Conservation (phyloP, 2,113 vertebrate genomes). For the Natator depressus region DNA sequence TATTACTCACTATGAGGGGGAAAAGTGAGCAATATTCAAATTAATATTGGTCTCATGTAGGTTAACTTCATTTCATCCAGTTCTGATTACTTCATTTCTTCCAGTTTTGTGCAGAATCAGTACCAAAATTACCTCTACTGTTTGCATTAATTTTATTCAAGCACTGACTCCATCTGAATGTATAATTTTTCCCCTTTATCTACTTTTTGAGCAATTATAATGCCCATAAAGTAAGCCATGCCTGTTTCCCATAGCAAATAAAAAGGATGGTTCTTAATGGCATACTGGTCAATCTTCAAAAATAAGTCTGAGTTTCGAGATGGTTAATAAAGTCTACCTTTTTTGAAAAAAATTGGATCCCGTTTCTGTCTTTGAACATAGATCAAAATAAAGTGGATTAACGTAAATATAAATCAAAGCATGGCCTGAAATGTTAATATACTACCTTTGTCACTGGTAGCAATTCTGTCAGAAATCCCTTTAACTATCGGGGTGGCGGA, state of each 20-base stretch:
- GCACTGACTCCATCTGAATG: neutral
- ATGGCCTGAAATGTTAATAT: slow-evolving; percentile 48
- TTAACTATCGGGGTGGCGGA: neutral
- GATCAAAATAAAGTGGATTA: slow-evolving; percentile 61
- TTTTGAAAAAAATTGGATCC: slow-evolving; percentile 25
- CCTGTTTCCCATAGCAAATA: neutral
- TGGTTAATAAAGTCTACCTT: slow-evolving; percentile 46
- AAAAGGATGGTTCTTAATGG: neutral
- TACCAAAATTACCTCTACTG: neutral
- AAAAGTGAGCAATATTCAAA: neutral
- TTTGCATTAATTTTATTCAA: neutral
- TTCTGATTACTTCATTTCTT: neutral
- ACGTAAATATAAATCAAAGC: slow-evolving; percentile 56
- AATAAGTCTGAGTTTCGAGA: slow-evolving; percentile 9
- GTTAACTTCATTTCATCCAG: neutral
- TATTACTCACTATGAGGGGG: neutral
- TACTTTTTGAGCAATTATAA: neutral
- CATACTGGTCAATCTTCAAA: neutral
- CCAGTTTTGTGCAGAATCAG: neutral
- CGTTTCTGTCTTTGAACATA: slow-evolving; percentile 20
- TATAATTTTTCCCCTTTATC: neutral
- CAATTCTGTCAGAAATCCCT: slow-evolving; percentile 42
- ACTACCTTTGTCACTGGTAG: neutral
- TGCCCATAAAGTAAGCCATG: neutral
- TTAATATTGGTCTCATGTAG: neutral